phyloP scores from a whole-genome alignment of 2,888 invertebrate species.

The Allacma fusca region DNA sequence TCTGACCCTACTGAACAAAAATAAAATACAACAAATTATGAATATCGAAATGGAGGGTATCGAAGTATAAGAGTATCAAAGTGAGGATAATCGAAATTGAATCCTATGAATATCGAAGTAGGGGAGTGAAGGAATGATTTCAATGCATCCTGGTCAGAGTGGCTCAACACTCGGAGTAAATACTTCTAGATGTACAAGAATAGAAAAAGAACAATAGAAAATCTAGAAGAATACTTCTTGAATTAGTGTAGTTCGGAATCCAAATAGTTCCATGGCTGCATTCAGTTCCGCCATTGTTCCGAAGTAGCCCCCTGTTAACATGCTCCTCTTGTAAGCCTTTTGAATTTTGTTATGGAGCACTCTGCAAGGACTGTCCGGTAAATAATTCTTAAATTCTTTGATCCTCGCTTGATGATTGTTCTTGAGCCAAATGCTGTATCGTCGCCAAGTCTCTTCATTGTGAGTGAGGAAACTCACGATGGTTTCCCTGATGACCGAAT shows the following conservation, averaged over 20 bases:
- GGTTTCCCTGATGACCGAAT: slow-evolving; percentile 1
- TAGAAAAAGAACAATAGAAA: not conserved
- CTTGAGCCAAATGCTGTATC: slow-evolving; percentile 1
- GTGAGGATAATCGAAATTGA: no score
- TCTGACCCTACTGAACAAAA: no score
- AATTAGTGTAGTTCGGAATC: slow-evolving; percentile 23
- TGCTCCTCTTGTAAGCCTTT: slow-evolving; percentile 21
- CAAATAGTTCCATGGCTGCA: slow-evolving; percentile 35
- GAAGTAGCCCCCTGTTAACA: slow-evolving; percentile 1
- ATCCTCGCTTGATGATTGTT: slow-evolving; percentile 29
- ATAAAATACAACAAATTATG: no score
- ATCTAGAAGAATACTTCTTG: not conserved
- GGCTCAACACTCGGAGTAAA: no score
- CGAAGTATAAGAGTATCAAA: no score
- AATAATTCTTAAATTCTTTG: slow-evolving; percentile 24
- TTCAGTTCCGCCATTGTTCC: slow-evolving; percentile 29
- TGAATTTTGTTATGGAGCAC: slow-evolving; percentile 8
- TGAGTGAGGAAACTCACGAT: slow-evolving; percentile 24
- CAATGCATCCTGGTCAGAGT: no score
- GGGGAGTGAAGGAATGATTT: no score
- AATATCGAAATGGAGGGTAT: no score
- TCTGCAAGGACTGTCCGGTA: slow-evolving; percentile 18
- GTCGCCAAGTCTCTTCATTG: not conserved
- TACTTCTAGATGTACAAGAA: not conserved
- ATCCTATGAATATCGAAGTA: no score